phyloP scores from a whole-genome alignment of 2,113 vertebrate genomes.

The Formicarius rufipectus region DNA sequence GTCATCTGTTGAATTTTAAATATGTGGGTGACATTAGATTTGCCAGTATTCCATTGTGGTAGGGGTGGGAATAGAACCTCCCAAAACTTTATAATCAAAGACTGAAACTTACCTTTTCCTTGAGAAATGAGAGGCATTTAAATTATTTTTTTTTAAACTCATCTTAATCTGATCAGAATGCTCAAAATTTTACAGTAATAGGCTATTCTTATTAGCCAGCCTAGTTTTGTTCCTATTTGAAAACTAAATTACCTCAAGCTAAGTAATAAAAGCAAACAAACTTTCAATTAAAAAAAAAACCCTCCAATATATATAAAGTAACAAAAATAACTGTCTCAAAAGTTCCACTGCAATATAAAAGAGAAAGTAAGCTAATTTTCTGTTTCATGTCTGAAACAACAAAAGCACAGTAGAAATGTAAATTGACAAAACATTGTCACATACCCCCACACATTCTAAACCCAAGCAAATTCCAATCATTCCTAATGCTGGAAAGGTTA shows the following conservation, averaged over 20 bases:
- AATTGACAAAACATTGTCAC: slow-evolving; percentile 39
- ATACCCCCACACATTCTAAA: slow-evolving; percentile 30
- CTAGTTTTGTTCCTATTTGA: background rate
- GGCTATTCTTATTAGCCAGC: background rate
- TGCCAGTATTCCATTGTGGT: background rate
- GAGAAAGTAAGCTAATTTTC: slow-evolving; percentile 25
- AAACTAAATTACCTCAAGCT: background rate
- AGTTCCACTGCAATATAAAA: slow-evolving; percentile 48
- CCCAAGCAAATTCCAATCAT: slow-evolving; percentile 54
- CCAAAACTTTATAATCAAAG: background rate
- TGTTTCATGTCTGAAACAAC: slow-evolving; percentile 45
- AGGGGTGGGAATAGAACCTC: background rate
- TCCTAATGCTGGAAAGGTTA: slow-evolving; percentile 46
- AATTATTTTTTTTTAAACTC: background rate
- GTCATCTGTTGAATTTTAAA: background rate
- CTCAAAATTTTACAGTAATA: background rate
- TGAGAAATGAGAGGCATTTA: background rate
- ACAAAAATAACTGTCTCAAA: slow-evolving; percentile 55
- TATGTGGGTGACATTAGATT: background rate
- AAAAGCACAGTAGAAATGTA: slow-evolving; percentile 13
- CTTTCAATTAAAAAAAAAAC: slow-evolving; percentile 19
- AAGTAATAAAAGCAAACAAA: slow-evolving; percentile 30
- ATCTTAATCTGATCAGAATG: background rate
- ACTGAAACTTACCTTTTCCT: background rate
- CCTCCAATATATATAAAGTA: background rate